phyloP scores from a whole-genome alignment of 2,797 vertebrate species.

The Moxostoma hubbsi region DNA sequence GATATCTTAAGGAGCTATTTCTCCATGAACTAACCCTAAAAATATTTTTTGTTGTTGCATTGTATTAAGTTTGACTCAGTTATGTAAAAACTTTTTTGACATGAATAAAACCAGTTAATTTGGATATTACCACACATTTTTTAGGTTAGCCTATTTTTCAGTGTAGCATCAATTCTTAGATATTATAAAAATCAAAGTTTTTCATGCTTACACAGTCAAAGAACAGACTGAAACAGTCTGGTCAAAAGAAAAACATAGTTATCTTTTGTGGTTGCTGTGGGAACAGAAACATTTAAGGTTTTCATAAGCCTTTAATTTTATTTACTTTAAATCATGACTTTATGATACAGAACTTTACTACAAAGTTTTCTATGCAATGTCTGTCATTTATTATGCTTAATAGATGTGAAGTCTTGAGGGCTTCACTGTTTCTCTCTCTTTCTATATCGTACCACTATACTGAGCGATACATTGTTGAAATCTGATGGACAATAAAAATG shows the following conservation, averaged over 20 bases:
- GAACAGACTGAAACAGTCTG: not conserved
- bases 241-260: not conserved
- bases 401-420: not conserved
- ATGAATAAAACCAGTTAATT: too few relatives aligned
- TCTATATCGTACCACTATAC: not conserved
- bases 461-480: constrained; percentile 5
- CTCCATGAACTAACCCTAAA: too few relatives aligned
- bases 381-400: constrained; percentile 1
- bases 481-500: constrained; percentile 17
- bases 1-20: too few relatives aligned
- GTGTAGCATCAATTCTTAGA: not conserved
- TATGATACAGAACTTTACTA: not conserved
- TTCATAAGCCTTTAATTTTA: not conserved
- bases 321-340: not conserved
- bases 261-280: not conserved
- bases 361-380: not conserved
- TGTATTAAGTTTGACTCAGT: too few relatives aligned
- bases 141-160: too few relatives aligned
- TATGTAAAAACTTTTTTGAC: too few relatives aligned
- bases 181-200: not conserved
- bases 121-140: too few relatives aligned
- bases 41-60: too few relatives aligned
- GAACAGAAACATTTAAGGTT: not conserved
- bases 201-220: not conserved
- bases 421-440: not conserved